Evolutionary conservation across 1,140 invertebrate species (phyloP).

Genomic region (Episyrphus balteatus): DNA sequence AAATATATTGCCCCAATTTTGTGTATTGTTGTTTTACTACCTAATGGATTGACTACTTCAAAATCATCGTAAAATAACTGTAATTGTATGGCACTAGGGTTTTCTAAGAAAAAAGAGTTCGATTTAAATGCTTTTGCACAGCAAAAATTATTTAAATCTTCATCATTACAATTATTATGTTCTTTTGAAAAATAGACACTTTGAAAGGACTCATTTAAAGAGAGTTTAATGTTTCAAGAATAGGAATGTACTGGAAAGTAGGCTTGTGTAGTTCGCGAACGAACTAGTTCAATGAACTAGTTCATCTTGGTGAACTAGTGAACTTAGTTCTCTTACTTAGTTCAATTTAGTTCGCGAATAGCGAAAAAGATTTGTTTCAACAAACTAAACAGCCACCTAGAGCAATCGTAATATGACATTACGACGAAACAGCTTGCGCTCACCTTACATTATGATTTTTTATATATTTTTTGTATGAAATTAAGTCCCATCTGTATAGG

Average conservation of each 20-base stretch:
- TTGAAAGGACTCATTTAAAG: not conserved
- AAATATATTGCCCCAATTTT: slow-evolving; percentile 4
- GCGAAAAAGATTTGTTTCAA: too few species aligned
- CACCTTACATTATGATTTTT: too few species aligned
- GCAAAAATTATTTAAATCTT: slow-evolving; percentile 1
- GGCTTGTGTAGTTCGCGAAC: too few species aligned
- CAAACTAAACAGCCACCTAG: too few species aligned
- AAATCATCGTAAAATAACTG: slow-evolving; percentile 5
- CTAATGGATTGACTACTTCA: slow-evolving; percentile 1
- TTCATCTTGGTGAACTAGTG: too few species aligned
- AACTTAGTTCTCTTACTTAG: too few species aligned
- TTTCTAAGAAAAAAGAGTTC: not conserved
- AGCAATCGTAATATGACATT: too few species aligned
- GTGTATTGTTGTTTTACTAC: slow-evolving; percentile 2
- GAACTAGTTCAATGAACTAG: too few species aligned
- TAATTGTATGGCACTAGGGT: slow-evolving; percentile 4
- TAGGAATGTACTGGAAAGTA: slow-evolving; percentile 1
- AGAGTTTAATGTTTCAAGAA: not conserved
- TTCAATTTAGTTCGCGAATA: too few species aligned
- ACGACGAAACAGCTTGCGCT: too few species aligned
- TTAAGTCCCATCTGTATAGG: too few species aligned
- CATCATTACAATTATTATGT: slow-evolving; percentile 2
- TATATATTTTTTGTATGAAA: too few species aligned
- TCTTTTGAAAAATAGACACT: slow-evolving; percentile 1
- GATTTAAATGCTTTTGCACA: slow-evolving; percentile 1